Evolutionary conservation across 2,113 vertebrate species (phyloP).

Genomic region (Tricholaema leucomelas): DNA sequence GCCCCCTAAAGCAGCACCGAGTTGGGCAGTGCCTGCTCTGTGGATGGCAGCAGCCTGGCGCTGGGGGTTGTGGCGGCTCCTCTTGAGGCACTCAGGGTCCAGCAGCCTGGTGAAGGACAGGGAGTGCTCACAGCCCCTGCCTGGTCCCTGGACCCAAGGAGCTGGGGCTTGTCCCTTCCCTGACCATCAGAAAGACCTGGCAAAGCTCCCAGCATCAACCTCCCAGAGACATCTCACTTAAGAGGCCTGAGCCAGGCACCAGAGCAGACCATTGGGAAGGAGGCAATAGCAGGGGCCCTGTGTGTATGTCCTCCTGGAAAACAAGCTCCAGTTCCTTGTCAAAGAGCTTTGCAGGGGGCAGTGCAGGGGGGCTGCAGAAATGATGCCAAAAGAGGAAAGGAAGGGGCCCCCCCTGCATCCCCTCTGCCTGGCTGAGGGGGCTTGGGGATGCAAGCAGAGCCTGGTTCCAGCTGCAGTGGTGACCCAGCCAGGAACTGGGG

Average conservation of each 20-base stretch:
- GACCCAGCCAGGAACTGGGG: neutral
- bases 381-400: neutral
- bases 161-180: neutral
- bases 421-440: accelerated
- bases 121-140: neutral
- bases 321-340: neutral
- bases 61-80: neutral
- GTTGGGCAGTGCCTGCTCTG: accelerated
- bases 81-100: accelerated
- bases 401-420: neutral
- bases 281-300: neutral
- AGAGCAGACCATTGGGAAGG: neutral
- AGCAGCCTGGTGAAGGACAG: accelerated
- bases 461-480: neutral
- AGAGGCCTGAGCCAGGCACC: no score
- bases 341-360: neutral
- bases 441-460: neutral
- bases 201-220: neutral
- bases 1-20: neutral
- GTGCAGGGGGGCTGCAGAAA: neutral
- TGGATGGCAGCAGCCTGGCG: neutral
- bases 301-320: neutral
- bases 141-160: accelerated
- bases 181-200: neutral
- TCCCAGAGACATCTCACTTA: neutral